Evolutionary conservation across 1,140 invertebrate species (phyloP).

Genomic region (Lutraria rhynchaena): DNA sequence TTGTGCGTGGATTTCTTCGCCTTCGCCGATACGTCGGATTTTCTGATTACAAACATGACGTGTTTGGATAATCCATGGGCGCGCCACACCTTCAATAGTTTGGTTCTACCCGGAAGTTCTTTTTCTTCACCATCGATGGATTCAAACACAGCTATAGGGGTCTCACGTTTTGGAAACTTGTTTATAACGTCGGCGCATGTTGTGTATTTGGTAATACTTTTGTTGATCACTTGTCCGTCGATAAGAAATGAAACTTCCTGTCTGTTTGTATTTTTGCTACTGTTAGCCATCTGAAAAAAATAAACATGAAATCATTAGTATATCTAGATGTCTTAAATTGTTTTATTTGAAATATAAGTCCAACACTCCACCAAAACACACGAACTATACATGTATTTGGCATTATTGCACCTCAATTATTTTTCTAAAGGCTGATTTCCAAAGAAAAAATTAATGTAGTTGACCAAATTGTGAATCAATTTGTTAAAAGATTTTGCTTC

Average conservation of each 20-base stretch:
- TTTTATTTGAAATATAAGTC: neutral
- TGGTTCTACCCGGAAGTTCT: slow-evolving; percentile 44
- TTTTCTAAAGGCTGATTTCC: neutral
- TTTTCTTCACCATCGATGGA: slow-evolving; percentile 43
- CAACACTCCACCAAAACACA: neutral
- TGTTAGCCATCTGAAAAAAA: slow-evolving; percentile 39
- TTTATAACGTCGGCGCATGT: slow-evolving; percentile 50
- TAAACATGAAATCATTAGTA: neutral
- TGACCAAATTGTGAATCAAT: too few relatives aligned
- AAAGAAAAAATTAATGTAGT: neutral
- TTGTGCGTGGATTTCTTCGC: slow-evolving; percentile 3
- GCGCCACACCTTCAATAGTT: slow-evolving; percentile 50
- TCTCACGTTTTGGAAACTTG: slow-evolving; percentile 40
- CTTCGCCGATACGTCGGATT: slow-evolving; percentile 1
- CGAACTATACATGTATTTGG: too few relatives aligned
- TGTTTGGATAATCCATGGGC: slow-evolving; percentile 22
- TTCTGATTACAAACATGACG: slow-evolving; percentile 39
- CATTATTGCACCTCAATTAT: too few relatives aligned
- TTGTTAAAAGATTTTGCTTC: too few relatives aligned
- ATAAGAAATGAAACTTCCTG: slow-evolving; percentile 49
- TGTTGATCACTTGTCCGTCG: slow-evolving; percentile 26
- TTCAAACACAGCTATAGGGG: slow-evolving; percentile 37
- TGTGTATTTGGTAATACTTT: slow-evolving; percentile 47
- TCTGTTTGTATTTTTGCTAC: neutral
- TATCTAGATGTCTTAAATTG: neutral